A percentile compares a stretch with the other conserved stretches of the same genome.
phyloP scores from a whole-genome alignment of 2,888 invertebrate species.

The Caenorhabditis drosophilae region DNA sequence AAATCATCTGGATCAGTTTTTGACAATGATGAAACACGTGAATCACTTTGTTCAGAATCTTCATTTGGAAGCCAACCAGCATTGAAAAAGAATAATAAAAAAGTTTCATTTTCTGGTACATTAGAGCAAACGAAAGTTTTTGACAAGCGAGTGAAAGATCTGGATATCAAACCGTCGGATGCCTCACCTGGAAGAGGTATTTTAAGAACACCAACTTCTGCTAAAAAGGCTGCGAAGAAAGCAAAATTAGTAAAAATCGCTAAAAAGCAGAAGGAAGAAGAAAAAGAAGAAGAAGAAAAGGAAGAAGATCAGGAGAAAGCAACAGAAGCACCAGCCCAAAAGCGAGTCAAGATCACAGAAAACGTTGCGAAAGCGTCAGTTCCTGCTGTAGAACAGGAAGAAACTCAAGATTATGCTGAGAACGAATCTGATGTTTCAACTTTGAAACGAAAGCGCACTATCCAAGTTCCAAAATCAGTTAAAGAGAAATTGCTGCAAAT shows the following conservation, averaged over 20 bases:
- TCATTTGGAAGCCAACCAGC: slow-evolving; percentile 55
- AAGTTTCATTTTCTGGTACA: slow-evolving; percentile 48
- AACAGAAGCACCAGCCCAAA: not conserved
- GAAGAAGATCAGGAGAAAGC: slow-evolving; percentile 6
- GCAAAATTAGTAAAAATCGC: not conserved
- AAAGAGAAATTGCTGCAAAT: slow-evolving; percentile 61
- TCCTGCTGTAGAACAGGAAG: slow-evolving; percentile 1
- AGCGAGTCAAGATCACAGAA: too few relatives aligned
- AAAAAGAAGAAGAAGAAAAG: slow-evolving; percentile 3
- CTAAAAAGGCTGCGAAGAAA: slow-evolving; percentile 26
- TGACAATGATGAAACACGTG: slow-evolving; percentile 45
- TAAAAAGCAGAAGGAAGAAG: not conserved
- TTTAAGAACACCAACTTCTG: slow-evolving; percentile 27
- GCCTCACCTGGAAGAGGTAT: slow-evolving; percentile 53
- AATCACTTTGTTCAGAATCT: slow-evolving; percentile 44
- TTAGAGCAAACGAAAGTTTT: slow-evolving; percentile 47
- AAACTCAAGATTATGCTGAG: slow-evolving; percentile 6
- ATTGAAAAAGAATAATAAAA: slow-evolving; percentile 40
- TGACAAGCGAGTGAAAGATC: slow-evolving; percentile 43
- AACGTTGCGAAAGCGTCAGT: not conserved
- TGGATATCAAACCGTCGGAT: slow-evolving; percentile 42
- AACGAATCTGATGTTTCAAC: not conserved
- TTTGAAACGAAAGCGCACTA: not conserved
- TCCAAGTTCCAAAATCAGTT: slow-evolving; percentile 51
- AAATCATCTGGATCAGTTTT: slow-evolving; percentile 25